Percentiles rank a stretch among this genome's conserved stretches.
Conservation (phyloP, 2,113 vertebrate genomes). For the Cephalopterus ornatus region DNA sequence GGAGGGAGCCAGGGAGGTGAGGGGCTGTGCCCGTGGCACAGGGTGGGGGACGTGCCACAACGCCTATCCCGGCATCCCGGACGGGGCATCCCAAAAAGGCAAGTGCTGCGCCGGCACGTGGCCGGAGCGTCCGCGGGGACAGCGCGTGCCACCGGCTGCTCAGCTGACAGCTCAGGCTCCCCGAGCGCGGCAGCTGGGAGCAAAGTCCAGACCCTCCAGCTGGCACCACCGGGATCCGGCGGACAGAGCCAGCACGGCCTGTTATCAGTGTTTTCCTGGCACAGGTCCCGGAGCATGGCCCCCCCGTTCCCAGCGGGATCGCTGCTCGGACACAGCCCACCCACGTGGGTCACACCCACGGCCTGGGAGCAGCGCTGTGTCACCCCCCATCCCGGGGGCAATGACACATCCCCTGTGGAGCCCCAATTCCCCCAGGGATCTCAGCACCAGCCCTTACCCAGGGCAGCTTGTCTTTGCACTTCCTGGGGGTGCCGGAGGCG, state of each 20-base stretch:
- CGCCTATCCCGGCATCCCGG: accelerated
- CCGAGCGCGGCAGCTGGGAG: neutral
- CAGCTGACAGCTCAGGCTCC: neutral
- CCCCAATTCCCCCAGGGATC: accelerated
- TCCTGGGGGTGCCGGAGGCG: slow-evolving; percentile 35
- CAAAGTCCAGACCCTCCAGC: neutral
- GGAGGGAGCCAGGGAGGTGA: neutral
- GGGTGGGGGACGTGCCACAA: neutral
- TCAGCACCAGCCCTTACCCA: slow-evolving; percentile 80
- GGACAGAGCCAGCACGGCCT: neutral
- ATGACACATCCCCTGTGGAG: neutral
- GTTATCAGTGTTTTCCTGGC: neutral
- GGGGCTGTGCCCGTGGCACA: neutral
- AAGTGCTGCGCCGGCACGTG: neutral
- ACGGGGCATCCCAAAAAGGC: neutral
- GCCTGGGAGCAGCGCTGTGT: accelerated
- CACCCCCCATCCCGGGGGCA: neutral
- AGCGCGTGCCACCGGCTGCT: neutral
- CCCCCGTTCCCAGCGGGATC: neutral
- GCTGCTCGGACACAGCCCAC: neutral
- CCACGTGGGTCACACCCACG: neutral
- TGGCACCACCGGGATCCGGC: accelerated
- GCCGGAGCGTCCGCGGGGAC: neutral
- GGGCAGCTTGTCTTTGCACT: slow-evolving; percentile 78
- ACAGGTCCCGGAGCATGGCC: accelerated